phyloP scores from a whole-genome alignment of 64 coral and sea anemone genomes.

The Stylophora pistillata region DNA sequence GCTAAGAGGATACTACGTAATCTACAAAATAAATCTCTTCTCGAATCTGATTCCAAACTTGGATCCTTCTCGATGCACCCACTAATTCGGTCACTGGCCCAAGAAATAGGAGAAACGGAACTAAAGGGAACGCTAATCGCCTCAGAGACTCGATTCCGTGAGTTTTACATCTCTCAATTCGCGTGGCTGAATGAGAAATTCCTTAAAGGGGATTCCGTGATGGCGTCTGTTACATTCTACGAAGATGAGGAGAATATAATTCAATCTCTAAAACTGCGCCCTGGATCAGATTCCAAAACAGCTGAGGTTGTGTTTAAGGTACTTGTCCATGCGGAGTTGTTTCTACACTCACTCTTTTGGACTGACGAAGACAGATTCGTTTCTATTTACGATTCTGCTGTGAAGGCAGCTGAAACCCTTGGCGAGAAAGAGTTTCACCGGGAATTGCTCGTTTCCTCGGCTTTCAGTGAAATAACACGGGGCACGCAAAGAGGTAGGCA shows the following conservation, averaged over 20 bases:
- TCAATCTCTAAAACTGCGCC: background rate
- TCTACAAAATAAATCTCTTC: conserved; percentile 16
- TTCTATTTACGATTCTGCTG: background rate
- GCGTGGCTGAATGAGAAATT: background rate
- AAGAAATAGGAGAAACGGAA: background rate
- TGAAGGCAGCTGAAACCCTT: background rate
- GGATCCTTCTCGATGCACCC: background rate
- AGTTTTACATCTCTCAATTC: background rate
- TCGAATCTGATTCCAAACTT: background rate
- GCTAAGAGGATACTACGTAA: background rate
- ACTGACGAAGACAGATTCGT: background rate
- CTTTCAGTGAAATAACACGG: background rate
- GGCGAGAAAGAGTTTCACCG: background rate
- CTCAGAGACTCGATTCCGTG: background rate
- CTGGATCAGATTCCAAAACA: background rate
- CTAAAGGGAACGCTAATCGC: background rate
- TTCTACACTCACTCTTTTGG: background rate
- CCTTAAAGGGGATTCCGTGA: background rate
- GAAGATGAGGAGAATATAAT: background rate
- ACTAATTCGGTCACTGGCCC: background rate
- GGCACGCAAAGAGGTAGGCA: background rate
- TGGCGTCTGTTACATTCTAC: background rate
- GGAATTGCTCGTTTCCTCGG: background rate
- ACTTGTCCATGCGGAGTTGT: background rate
- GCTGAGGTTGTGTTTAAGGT: background rate